These are phyloP conservation scores for Sebastiscus albofasciatus DNA, from an alignment of 2,797 vertebrate species.

Conservation along the genomic window DNA sequence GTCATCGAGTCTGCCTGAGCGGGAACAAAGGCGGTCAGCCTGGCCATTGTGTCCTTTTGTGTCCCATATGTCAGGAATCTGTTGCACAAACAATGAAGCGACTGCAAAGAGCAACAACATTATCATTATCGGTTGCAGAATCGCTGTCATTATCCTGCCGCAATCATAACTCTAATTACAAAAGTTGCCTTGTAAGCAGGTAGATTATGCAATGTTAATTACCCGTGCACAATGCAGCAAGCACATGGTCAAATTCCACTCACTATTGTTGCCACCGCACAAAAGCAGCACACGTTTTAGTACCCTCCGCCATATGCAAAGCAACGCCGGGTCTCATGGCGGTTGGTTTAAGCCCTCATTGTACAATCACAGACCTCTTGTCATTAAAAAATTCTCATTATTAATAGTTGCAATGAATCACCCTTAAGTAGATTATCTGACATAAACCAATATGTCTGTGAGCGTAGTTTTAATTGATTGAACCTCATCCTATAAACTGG, in stretches of 20 bases:
- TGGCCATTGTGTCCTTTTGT: slow-evolving; percentile 81
- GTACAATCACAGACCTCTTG: slow-evolving; percentile 31
- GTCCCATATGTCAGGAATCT: slow-evolving; percentile 82
- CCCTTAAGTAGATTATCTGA: slow-evolving; percentile 62
- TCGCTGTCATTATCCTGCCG: slow-evolving; percentile 75
- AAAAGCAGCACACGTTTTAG: slow-evolving; percentile 47
- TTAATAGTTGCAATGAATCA: slow-evolving; percentile 66
- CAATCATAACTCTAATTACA: slow-evolving; percentile 87
- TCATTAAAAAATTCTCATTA: slow-evolving; percentile 71
- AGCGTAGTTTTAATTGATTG: slow-evolving; percentile 54
- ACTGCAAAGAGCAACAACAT: slow-evolving; percentile 66
- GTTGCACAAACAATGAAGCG: slow-evolving; percentile 75
- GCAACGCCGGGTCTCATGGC: slow-evolving; percentile 10
- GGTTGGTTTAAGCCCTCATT: slow-evolving; percentile 21
- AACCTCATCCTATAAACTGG: slow-evolving; percentile 46
- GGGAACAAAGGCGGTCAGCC: slow-evolving; percentile 75
- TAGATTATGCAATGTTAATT: slow-evolving; percentile 84
- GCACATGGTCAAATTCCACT: slow-evolving; percentile 77
- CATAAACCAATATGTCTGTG: slow-evolving; percentile 61
- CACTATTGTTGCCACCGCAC: slow-evolving; percentile 55
- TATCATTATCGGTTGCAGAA: slow-evolving; percentile 79
- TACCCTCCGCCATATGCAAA: slow-evolving; percentile 48
- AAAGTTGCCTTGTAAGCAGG: slow-evolving; percentile 85
- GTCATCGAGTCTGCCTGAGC: slow-evolving; percentile 77
- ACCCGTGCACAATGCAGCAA: slow-evolving; percentile 50